Conservation (phyloP, 2,113 vertebrate species). For the Thinocorus orbignyianus region DNA sequence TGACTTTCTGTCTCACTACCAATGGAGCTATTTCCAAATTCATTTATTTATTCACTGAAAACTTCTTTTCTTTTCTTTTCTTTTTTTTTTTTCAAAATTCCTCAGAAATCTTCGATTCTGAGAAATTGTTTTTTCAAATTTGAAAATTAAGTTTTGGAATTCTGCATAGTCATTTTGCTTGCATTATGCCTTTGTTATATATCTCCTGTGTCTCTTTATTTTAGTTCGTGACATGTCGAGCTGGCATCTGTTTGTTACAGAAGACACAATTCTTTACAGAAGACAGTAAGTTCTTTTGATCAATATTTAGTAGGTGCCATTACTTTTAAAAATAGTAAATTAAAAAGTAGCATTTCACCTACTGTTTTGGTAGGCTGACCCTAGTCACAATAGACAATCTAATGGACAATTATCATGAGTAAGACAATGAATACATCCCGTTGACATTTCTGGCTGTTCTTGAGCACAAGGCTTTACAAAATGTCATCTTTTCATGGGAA, state of each 20-base stretch:
- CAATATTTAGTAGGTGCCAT: neutral
- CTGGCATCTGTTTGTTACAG: neutral
- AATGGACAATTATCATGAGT: neutral
- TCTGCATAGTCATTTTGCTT: neutral
- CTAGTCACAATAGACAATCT: neutral
- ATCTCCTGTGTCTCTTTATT: neutral
- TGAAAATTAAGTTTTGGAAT: neutral
- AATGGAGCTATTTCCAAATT: neutral
- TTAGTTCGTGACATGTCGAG: neutral
- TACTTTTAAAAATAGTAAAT: neutral
- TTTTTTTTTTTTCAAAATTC: neutral
- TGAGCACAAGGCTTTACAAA: neutral
- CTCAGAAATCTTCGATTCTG: neutral
- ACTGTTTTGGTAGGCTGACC: neutral
- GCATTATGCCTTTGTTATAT: neutral
- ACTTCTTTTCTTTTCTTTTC: too few species aligned
- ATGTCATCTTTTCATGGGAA: neutral
- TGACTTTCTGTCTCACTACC: neutral
- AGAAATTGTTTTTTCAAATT: neutral
- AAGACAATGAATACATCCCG: neutral
- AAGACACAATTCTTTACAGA: neutral
- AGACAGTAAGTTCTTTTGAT: slow-evolving; percentile 12
- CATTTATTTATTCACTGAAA: neutral
- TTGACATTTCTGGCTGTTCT: neutral
- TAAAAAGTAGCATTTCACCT: neutral